Evolutionary conservation across 2,113 vertebrate species (phyloP).

Genomic region (Camarhynchus parvulus): DNA sequence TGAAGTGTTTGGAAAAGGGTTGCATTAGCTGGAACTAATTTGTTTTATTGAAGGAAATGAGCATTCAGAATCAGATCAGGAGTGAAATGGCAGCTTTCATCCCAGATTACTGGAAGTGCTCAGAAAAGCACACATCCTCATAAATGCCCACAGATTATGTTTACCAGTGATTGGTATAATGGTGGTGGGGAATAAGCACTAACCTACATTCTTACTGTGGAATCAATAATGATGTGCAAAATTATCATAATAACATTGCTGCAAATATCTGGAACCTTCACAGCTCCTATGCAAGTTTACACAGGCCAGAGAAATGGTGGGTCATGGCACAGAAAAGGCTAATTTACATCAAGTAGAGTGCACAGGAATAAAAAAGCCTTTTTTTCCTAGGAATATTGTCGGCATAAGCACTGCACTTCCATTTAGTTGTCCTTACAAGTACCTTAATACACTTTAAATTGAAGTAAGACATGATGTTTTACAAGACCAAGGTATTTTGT

Average conservation of each 20-base stretch:
- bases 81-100: not conserved
- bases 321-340: not conserved
- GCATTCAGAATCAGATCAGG: not conserved
- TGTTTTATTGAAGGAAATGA: not conserved
- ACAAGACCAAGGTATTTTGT: not conserved
- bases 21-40: not conserved
- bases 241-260: not conserved
- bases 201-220: not conserved
- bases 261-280: not conserved
- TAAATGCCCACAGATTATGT: not conserved
- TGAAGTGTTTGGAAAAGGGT: not conserved
- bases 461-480: not conserved
- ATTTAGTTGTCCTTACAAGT: not conserved
- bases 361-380: not conserved
- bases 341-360: not conserved
- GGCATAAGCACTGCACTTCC: not conserved
- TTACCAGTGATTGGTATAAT: not conserved
- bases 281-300: not conserved
- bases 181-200: not conserved
- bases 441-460: not conserved
- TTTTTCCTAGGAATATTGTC: not conserved
- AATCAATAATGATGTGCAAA: not conserved
- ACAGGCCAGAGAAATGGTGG: accelerated
- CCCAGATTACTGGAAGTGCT: not conserved
- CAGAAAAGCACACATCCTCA: not conserved